Base-by-base conservation (phyloP, 2,113 vertebrate species). In the Miniopterus natalensis region DNA sequence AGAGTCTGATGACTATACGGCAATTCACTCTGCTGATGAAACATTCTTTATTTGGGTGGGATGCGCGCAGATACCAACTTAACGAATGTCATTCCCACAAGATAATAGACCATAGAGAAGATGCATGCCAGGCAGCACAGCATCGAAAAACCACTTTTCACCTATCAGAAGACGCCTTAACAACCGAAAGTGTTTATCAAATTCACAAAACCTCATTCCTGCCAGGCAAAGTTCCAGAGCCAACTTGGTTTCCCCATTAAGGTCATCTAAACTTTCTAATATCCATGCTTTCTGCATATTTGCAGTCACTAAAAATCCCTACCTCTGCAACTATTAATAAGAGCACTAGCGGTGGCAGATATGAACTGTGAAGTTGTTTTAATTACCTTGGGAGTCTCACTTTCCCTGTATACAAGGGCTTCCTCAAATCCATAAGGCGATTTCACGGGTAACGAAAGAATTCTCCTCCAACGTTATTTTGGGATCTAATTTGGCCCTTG, bases 21-120 rank as follows among this genome's bases (percentile, higher is more conserved):
- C 97, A 97, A 97, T 97, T 95, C 97, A 94, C 25, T 29, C 65
- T 92, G 94, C 92, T 83, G 96, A 88, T 84, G 96, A 92, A 96
- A 96, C 96, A 94, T 91, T 98, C 98, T 96, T 97, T 97, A 96
- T 96, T 88, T 97, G 96, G 97, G 96, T 89, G 96, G 95, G 96
- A 98, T 96, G 84, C 68, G 87, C 94, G 81, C 57, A 97, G 88
- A 92, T 88, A 93, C 70, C 91, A 96, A 98, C 96, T 97, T 98
- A 96, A 96, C 92, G 95, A 96, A 98, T 95, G 97, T 93, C 98
- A 96, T 97, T 97, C 94, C 97, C 98, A 97, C 74, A 53, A 98
- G 95, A 97, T 97, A 98, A 98, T 45, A 96, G 89, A 92, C 96
- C 96, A 92, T 95, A 93, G 94, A 97, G 96, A 98, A 98, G 88